Percentiles rank a stretch among this genome's conserved stretches.
These are phyloP conservation scores for Helogale parvula DNA, from an alignment of 2,113 vertebrate species.

Conservation along the genomic window DNA sequence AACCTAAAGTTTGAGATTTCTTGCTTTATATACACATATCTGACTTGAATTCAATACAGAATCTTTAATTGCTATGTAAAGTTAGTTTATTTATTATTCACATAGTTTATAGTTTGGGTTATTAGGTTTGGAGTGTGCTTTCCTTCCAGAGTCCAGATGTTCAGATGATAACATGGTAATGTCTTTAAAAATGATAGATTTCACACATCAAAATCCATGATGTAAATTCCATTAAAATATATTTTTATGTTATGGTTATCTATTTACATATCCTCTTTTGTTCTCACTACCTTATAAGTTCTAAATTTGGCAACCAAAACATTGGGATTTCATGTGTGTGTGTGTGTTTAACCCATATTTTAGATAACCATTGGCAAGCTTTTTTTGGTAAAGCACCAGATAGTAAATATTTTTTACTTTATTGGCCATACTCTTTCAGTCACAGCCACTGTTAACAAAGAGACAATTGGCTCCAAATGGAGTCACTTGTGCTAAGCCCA, in stretches of 20 bases:
- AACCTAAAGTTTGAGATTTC: not conserved
- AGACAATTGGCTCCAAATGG: not conserved
- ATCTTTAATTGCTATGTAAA: conserved; percentile 22
- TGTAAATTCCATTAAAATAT: not conserved
- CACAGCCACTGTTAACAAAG: not conserved
- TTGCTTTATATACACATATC: not conserved
- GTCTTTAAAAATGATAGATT: not conserved
- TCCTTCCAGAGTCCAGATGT: not conserved
- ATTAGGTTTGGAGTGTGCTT: not conserved
- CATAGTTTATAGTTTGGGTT: not conserved
- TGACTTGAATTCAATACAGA: not conserved
- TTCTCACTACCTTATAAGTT: not conserved
- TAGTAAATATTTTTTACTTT: not conserved
- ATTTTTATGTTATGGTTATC: not conserved
- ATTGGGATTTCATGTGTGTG: not conserved
- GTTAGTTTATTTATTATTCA: not conserved
- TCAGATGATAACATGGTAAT: not conserved
- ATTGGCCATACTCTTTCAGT: not conserved
- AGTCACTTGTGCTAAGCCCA: not conserved
- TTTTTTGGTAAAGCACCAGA: not conserved
- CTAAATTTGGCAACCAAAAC: conserved; percentile 9
- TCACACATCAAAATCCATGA: not conserved
- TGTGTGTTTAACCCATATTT: not conserved
- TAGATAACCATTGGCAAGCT: not conserved
- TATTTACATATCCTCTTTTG: not conserved